These are phyloP conservation scores for Phalacrocorax aristotelis DNA, from an alignment of 2,113 vertebrate genomes.

Conservation along the genomic window DNA sequence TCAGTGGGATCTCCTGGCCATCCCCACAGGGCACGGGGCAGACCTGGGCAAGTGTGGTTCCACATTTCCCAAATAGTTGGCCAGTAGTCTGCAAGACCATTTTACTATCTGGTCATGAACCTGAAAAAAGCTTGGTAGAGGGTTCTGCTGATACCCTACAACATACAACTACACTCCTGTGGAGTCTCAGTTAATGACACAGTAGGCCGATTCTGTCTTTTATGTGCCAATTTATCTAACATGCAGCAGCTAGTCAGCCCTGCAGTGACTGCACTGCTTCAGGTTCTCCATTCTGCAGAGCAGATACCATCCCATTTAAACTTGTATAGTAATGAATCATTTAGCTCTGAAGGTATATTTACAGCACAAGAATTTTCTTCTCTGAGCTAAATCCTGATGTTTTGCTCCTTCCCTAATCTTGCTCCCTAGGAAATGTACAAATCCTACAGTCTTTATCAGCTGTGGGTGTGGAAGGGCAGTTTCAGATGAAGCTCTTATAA, in stretches of 20 bases:
- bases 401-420: not conserved
- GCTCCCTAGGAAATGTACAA: not conserved
- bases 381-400: not conserved
- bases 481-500: not conserved
- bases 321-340: not conserved
- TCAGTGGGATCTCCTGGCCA: not conserved
- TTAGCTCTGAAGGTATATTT: not conserved
- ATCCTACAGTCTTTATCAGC: not conserved
- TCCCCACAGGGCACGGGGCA: fast-evolving
- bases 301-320: not conserved
- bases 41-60: not conserved
- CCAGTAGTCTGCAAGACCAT: not conserved
- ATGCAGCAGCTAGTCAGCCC: not conserved
- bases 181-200: not conserved
- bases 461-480: not conserved
- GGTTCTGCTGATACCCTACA: not conserved
- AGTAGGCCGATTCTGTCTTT: not conserved
- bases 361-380: not conserved
- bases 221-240: not conserved
- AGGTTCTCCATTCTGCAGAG: not conserved
- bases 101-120: not conserved
- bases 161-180: not conserved
- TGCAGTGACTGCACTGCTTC: not conserved
- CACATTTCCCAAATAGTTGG: not conserved
- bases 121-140: not conserved